These are phyloP conservation scores for Didymodactylos carnosus DNA, from an alignment of 2,888 invertebrate genomes.

Conservation along the genomic window DNA sequence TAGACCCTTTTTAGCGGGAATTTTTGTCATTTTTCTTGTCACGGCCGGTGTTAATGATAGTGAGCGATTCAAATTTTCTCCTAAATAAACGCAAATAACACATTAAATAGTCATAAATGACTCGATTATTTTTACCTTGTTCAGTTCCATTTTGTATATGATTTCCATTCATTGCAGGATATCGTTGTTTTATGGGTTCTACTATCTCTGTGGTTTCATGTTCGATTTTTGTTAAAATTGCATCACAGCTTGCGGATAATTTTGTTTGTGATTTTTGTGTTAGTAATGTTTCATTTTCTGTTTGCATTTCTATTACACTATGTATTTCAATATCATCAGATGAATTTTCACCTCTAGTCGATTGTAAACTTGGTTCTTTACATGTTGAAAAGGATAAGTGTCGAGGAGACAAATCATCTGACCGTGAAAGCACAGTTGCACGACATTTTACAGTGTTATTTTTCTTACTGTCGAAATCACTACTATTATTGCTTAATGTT, in stretches of 20 bases:
- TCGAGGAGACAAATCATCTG: background rate
- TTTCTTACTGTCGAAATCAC: background rate
- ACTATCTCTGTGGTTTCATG: background rate
- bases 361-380: too few species aligned
- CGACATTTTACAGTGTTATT: background rate
- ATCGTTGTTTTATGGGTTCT: background rate
- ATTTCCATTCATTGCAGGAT: background rate
- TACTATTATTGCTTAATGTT: background rate
- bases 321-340: too few species aligned
- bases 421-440: too few species aligned
- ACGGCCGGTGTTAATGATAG: background rate
- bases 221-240: background rate
- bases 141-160: too few species aligned
- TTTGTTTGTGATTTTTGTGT: background rate
- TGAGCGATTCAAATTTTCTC: too few species aligned
- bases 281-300: background rate
- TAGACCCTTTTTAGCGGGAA: background rate
- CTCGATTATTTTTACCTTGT: too few species aligned
- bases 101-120: too few species aligned
- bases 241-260: background rate
- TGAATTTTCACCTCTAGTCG: too few species aligned
- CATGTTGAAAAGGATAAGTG: background rate
- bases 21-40: background rate
- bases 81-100: too few species aligned
- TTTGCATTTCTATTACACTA: background rate